Percentiles rank a stretch among this genome's conserved stretches.
These are phyloP conservation scores for Philereme transversata DNA, from an alignment of 2,888 invertebrate genomes.

Conservation along the genomic window DNA sequence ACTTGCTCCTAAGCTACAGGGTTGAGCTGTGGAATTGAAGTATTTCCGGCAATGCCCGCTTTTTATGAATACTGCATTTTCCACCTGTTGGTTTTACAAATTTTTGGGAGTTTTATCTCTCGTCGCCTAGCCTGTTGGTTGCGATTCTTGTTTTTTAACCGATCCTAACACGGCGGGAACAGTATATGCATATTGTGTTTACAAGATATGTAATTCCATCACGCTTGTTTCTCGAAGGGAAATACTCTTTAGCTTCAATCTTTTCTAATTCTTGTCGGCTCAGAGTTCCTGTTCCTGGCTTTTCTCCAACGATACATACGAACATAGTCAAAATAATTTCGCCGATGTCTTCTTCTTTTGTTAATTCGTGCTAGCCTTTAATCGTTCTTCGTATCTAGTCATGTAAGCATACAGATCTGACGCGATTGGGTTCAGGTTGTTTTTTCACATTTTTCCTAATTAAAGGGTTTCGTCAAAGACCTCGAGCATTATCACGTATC, in stretches of 20 bases:
- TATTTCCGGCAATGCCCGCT: conserved; percentile 26
- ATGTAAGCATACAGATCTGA: not conserved
- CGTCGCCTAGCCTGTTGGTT: conserved; percentile 18
- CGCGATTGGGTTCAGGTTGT: not conserved
- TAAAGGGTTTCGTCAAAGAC: too few relatives aligned
- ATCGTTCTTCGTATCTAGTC: not conserved
- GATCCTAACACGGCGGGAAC: conserved; percentile 7
- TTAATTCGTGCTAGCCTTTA: too few relatives aligned
- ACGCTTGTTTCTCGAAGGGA: too few relatives aligned
- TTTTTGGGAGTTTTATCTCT: conserved; percentile 27
- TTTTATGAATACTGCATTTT: conserved; percentile 31
- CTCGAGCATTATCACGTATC: too few relatives aligned
- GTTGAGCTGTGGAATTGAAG: conserved; percentile 23
- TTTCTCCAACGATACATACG: too few relatives aligned
- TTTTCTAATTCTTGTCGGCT: too few relatives aligned
- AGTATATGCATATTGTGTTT: not conserved
- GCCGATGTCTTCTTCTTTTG: too few relatives aligned
- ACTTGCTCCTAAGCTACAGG: conserved; percentile 13
- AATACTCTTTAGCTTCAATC: too few relatives aligned
- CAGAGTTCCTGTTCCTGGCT: too few relatives aligned
- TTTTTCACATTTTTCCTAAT: too few relatives aligned
- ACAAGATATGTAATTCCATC: not conserved
- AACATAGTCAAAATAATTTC: too few relatives aligned
- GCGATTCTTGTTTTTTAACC: conserved; percentile 15
- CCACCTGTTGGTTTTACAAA: conserved; percentile 30